These are phyloP conservation scores for Poeciliopsis gracilis DNA, from an alignment of 2,797 vertebrate species.

Conservation along the genomic window DNA sequence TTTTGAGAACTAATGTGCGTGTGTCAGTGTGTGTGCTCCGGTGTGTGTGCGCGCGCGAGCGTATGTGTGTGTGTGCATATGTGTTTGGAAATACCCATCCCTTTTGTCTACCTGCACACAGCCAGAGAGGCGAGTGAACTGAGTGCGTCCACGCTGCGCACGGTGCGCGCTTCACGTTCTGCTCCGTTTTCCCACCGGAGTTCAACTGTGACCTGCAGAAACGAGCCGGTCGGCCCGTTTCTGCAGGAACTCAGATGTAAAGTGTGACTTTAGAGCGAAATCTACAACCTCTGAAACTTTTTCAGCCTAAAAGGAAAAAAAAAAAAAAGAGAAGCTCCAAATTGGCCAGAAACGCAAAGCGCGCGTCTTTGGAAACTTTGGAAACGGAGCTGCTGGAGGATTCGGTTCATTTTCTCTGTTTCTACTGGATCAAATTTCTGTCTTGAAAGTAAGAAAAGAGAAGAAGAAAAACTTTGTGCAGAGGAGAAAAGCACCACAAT, in stretches of 20 bases:
- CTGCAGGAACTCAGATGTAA: not conserved
- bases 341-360: not conserved
- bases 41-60: conserved; percentile 4
- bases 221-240: not conserved
- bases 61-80: conserved; percentile 3
- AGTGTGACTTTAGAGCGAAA: not conserved
- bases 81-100: conserved; percentile 45
- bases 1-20: conserved; percentile 10
- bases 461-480: not conserved
- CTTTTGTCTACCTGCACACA: conserved; percentile 56
- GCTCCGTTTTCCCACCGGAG: conserved; percentile 29
- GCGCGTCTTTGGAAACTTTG: not conserved
- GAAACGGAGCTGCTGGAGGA: not conserved
- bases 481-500: not conserved
- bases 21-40: not conserved
- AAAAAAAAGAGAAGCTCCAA: conserved; percentile 18
- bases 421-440: not conserved
- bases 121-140: conserved; percentile 30
- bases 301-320: not conserved
- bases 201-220: not conserved
- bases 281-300: not conserved
- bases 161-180: conserved; percentile 49
- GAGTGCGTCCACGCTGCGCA: conserved; percentile 54
- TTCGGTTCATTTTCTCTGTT: not conserved
- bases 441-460: not conserved